A percentile compares a stretch with the other conserved stretches of the same genome.
Conservation (phyloP, 2,113 vertebrate species). For the Thermophis baileyi region DNA sequence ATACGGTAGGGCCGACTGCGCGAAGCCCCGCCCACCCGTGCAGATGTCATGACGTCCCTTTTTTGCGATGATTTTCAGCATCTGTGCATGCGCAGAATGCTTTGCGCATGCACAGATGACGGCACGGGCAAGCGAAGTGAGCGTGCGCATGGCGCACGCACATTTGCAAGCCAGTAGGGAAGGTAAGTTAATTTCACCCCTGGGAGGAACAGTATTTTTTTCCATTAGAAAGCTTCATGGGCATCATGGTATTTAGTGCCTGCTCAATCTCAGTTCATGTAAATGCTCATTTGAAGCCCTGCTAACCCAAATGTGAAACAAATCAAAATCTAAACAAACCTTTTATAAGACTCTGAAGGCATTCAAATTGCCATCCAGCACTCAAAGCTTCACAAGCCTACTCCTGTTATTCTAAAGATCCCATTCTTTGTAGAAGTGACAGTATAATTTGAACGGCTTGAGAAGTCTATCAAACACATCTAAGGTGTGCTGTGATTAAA, state of each 20-base stretch:
- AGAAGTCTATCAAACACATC: constrained; percentile 60
- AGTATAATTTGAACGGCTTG: constrained; percentile 58
- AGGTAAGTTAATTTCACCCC: too few relatives aligned
- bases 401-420: constrained; percentile 42
- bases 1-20: too few relatives aligned
- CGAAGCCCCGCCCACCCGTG: too few relatives aligned
- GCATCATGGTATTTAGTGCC: too few relatives aligned
- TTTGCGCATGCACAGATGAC: too few relatives aligned
- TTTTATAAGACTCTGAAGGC: constrained; percentile 51
- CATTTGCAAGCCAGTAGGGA: too few relatives aligned
- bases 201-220: not conserved
- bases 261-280: not conserved
- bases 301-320: constrained; percentile 46
- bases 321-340: constrained; percentile 16
- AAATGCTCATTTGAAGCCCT: not conserved
- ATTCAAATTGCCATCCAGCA: constrained; percentile 54
- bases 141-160: too few relatives aligned
- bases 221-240: not conserved
- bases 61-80: too few relatives aligned
- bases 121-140: too few relatives aligned
- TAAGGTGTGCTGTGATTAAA: constrained; percentile 51
- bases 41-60: too few relatives aligned
- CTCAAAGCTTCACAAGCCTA: not conserved
- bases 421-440: constrained; percentile 51
- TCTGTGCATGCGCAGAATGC: too few relatives aligned